Percentiles rank a stretch among this genome's conserved stretches.
phyloP scores from a whole-genome alignment of 2,113 vertebrate genomes.

The Periophthalmodon schlosseri region DNA sequence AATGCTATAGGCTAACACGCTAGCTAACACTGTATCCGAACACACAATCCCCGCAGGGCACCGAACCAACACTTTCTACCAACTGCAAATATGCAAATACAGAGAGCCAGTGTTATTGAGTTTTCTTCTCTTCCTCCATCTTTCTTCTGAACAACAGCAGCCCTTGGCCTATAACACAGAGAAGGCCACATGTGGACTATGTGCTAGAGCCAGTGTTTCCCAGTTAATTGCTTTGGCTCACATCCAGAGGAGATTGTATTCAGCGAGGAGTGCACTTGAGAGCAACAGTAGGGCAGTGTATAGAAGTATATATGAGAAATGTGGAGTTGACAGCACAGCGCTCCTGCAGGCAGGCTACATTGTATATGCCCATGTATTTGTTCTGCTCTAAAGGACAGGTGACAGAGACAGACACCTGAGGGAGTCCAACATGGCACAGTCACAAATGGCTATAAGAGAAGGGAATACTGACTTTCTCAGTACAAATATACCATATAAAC shows the following conservation, averaged over 20 bases:
- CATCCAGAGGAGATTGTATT: neutral
- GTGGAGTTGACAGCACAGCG: neutral
- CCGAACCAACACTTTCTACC: neutral
- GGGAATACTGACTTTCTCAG: no score
- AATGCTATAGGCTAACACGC: no score
- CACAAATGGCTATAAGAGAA: neutral
- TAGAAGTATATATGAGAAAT: neutral
- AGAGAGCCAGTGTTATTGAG: neutral
- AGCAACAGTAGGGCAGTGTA: neutral
- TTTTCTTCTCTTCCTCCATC: neutral
- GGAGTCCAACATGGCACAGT: neutral
- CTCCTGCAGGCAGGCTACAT: neutral
- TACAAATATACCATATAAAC: no score
- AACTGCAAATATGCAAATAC: neutral
- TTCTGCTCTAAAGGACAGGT: slow-evolving; percentile 4
- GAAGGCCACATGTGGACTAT: neutral
- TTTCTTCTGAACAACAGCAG: neutral
- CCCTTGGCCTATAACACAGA: neutral
- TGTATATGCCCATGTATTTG: neutral
- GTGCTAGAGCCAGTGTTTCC: neutral
- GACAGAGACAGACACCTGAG: neutral
- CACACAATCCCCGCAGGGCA: neutral
- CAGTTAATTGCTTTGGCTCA: slow-evolving; percentile 5
- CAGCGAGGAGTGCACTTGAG: neutral
- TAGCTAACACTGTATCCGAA: neutral